Conservation (phyloP, 2,113 vertebrate species). For the Fulica atra region DNA sequence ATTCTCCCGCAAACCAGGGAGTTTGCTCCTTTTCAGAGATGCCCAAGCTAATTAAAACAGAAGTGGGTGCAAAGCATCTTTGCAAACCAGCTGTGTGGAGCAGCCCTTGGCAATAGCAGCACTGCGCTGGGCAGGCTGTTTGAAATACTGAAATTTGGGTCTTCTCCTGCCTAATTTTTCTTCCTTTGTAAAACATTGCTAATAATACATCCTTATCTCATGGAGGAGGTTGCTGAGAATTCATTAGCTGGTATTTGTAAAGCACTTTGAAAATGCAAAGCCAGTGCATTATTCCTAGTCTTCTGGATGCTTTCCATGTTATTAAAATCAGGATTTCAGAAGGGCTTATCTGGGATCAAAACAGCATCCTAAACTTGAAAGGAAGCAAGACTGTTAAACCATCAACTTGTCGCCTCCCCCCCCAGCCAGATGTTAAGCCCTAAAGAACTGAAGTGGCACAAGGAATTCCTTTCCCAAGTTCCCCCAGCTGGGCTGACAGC, state of each 20-base stretch:
- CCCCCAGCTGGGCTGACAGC: conserved; percentile 63
- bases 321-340: conserved; percentile 68
- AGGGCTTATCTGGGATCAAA: conserved; percentile 59
- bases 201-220: conserved; percentile 30
- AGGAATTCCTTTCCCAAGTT: conserved; percentile 61
- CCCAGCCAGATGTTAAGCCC: conserved; percentile 72
- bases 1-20: neutral
- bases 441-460: conserved; percentile 61
- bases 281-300: conserved; percentile 54
- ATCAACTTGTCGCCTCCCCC: conserved; percentile 36
- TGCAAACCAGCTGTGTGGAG: conserved; percentile 22
- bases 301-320: conserved; percentile 62
- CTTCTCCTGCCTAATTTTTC: conserved; percentile 15
- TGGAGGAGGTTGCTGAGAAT: conserved; percentile 43
- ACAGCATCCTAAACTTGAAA: conserved; percentile 65
- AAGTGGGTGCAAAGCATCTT: neutral
- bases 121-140: neutral
- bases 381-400: conserved; percentile 63
- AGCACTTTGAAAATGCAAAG: conserved; percentile 66
- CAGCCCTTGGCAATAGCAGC: neutral
- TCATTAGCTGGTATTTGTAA: conserved; percentile 61
- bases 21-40: neutral
- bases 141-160: neutral
- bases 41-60: conserved; percentile 12
- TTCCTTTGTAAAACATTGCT: conserved; percentile 5